Base-by-base conservation (phyloP, 2,888 invertebrate species). In the Megamerina dolium region DNA sequence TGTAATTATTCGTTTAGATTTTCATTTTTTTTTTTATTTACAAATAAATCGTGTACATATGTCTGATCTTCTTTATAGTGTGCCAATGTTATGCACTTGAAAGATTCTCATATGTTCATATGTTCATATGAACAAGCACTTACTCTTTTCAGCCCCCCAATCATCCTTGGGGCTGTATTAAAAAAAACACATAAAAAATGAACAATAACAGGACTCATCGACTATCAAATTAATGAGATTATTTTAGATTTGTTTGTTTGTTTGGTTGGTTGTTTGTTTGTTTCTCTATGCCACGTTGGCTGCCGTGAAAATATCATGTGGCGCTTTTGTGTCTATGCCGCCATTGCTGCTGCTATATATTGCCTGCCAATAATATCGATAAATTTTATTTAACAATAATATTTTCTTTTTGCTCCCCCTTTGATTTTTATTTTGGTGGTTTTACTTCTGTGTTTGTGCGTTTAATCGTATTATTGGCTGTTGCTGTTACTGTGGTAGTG, bases 251-350 rank as follows among this genome's bases (percentile, higher is more conserved):
- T n/a, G 17, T 45, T 26, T 39, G 19, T 48, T 37, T 33, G 18
- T 50, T 48, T 51, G n/a, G n/a, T n/a, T n/a, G n/a, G n/a, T n/a
- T n/a, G n/a, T n/a, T n/a, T n/a, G n/a, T n/a, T n/a, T n/a, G n/a
- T n/a, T 39, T 36, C 43, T 54, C 41, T 55, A 39, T 54, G 53
- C 56, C 55, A 50, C 29, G 42, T 45, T 57, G 56, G 55, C 56
- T 55, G 54, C 54, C 53, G 48, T 48, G 49, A 36, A 43, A 48
- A 49, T 40, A 49, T 53, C 55, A 52, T 53, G 57, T 66, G 68
- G 68, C 66, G 66, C 66, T 68, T 66, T 66, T 59, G 61, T 64
- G 66, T 66, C 66, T 66, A 56, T 60, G 57, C 55, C 56, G 58
- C 50, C 53, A 48, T 46, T 49, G 49, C 45, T n/a, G n/a, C n/a